Evolutionary conservation across 2,888 invertebrate genomes (phyloP).

Genomic region (Clanis bilineata): DNA sequence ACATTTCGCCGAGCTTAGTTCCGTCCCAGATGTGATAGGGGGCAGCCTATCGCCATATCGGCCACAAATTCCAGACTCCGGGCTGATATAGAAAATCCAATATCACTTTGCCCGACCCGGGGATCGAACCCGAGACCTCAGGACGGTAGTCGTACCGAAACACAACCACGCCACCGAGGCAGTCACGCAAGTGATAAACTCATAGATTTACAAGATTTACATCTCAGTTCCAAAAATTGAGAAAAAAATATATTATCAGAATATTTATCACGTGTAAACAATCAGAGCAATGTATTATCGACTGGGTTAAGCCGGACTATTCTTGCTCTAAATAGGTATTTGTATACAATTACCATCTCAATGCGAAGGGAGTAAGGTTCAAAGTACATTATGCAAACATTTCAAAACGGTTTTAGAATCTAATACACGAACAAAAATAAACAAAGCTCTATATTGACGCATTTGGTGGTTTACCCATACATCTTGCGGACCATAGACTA

Average conservation of each 20-base stretch:
- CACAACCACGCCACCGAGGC: too few relatives aligned
- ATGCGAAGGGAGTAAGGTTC: background rate
- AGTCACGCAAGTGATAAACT: too few relatives aligned
- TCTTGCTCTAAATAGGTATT: background rate
- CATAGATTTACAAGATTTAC: too few relatives aligned
- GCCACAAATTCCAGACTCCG: too few relatives aligned
- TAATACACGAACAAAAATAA: conserved; percentile 45
- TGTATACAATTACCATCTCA: background rate
- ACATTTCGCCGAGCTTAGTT: too few relatives aligned
- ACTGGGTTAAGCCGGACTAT: background rate
- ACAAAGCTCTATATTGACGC: conserved; percentile 36
- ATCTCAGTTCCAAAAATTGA: background rate
- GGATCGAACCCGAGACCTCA: too few relatives aligned
- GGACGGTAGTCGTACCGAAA: too few relatives aligned
- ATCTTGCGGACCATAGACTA: conserved; percentile 36
- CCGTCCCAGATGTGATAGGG: too few relatives aligned
- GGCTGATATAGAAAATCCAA: too few relatives aligned
- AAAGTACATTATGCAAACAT: background rate
- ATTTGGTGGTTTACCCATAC: conserved; percentile 32
- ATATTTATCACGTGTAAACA: background rate
- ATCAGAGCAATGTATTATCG: background rate
- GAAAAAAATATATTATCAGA: background rate
- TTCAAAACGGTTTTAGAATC: conserved; percentile 5
- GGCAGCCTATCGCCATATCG: too few relatives aligned
- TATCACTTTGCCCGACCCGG: too few relatives aligned